These are phyloP conservation scores for Plemyria rubiginata DNA, from an alignment of 2,888 invertebrate genomes.

Conservation along the genomic window DNA sequence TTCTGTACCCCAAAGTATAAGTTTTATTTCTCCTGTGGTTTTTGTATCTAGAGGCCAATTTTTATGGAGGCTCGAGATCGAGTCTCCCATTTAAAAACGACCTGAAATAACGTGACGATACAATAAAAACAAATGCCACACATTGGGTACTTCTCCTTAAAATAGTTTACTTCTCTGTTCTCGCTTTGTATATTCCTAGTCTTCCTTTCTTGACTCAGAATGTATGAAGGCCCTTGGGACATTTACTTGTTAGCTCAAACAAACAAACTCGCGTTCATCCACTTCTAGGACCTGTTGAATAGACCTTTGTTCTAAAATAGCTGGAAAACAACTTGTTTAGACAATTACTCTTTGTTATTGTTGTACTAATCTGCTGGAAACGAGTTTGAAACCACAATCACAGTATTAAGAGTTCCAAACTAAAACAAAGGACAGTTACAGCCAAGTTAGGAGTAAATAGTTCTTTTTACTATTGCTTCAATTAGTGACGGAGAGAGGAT, in stretches of 20 bases:
- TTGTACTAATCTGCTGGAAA: constrained; percentile 29
- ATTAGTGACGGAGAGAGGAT: neutral
- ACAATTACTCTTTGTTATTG: constrained; percentile 37
- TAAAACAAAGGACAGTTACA: constrained; percentile 18
- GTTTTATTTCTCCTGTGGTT: too few relatives aligned
- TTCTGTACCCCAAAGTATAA: too few relatives aligned
- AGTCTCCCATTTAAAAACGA: too few relatives aligned
- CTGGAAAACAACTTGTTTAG: constrained; percentile 37
- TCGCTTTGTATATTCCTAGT: neutral
- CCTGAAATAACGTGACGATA: too few relatives aligned
- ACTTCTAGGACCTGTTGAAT: constrained; percentile 55
- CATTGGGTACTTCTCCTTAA: too few relatives aligned
- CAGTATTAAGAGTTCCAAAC: constrained; percentile 24
- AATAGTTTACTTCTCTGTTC: neutral
- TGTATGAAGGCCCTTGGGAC: constrained; percentile 23
- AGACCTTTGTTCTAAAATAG: constrained; percentile 44
- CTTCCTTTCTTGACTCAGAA: constrained; percentile 3
- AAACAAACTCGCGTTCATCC: constrained; percentile 35
- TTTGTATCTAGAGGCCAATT: too few relatives aligned
- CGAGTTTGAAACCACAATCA: constrained; percentile 32
- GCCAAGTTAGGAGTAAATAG: neutral
- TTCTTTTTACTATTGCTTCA: too few relatives aligned
- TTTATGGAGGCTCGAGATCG: too few relatives aligned
- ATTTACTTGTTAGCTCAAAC: constrained; percentile 42
- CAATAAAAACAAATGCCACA: too few relatives aligned